Percentiles rank a stretch among this genome's conserved stretches.
Evolutionary conservation across 2,113 vertebrate genomes (phyloP).

Genomic region (Puma concolor): DNA sequence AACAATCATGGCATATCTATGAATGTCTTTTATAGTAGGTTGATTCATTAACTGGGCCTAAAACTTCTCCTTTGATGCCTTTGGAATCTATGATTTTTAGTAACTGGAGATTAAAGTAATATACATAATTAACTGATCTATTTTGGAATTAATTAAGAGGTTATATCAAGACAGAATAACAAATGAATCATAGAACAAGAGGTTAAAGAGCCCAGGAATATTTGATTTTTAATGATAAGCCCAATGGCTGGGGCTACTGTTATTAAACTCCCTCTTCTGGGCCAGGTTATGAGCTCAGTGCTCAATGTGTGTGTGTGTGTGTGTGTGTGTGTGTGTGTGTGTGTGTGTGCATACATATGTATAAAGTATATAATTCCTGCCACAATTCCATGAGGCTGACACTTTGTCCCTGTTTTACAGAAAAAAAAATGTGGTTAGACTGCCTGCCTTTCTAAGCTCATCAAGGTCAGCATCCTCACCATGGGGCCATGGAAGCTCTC

Average conservation of each 20-base stretch:
- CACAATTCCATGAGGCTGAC: not conserved
- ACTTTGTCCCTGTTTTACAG: not conserved
- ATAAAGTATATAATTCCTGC: not conserved
- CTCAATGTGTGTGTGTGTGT: not conserved
- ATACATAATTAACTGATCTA: not conserved
- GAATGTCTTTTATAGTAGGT: not conserved
- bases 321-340: too few species aligned
- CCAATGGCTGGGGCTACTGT: not conserved
- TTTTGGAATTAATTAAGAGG: not conserved
- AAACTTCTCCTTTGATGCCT: not conserved
- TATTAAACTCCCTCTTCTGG: not conserved
- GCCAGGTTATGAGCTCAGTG: not conserved
- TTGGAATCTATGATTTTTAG: not conserved
- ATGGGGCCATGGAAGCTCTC: not conserved
- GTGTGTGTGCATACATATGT: too few species aligned
- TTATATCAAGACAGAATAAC: not conserved
- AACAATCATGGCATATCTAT: not conserved
- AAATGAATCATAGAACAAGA: not conserved
- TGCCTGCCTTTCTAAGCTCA: not conserved
- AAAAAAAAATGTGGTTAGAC: not conserved
- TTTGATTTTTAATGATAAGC: conserved; percentile 14
- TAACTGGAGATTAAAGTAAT: not conserved
- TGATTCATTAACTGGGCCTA: not conserved
- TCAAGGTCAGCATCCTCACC: not conserved
- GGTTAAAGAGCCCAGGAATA: not conserved